Percentiles rank a stretch among this genome's conserved stretches.
Evolutionary conservation across 2,888 invertebrate species (phyloP).

Genomic region (Caenorhabditis japonica): DNA sequence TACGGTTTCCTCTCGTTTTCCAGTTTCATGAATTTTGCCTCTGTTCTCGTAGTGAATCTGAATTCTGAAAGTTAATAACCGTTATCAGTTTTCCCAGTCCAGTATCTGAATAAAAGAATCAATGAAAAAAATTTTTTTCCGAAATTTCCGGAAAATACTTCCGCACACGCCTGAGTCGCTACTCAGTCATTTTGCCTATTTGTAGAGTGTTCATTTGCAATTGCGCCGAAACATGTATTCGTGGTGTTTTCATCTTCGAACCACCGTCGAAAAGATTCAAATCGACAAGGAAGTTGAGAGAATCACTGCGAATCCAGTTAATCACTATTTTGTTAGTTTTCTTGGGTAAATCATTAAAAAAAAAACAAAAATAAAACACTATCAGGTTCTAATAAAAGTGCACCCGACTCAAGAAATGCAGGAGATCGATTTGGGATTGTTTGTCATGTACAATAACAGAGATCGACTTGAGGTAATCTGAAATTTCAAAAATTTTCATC

Average conservation of each 20-base stretch:
- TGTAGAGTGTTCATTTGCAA: constrained; percentile 40
- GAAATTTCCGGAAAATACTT: too few relatives aligned
- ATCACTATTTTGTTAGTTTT: constrained; percentile 53
- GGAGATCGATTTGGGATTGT: constrained; percentile 39
- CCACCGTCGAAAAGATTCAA: constrained; percentile 63
- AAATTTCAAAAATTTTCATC: neutral
- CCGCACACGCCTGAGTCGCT: too few relatives aligned
- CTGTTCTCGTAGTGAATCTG: too few relatives aligned
- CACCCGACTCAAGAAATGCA: constrained; percentile 37
- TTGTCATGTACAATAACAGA: constrained; percentile 62
- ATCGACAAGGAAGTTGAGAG: constrained; percentile 63
- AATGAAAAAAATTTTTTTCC: too few relatives aligned
- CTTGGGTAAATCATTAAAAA: neutral
- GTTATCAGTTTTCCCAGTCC: too few relatives aligned
- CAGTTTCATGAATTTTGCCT: too few relatives aligned
- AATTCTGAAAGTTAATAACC: too few relatives aligned
- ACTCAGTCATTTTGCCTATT: too few relatives aligned
- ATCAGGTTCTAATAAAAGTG: constrained; percentile 40
- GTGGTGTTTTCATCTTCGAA: constrained; percentile 57
- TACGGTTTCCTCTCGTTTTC: too few relatives aligned
- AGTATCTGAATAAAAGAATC: too few relatives aligned
- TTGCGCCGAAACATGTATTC: constrained; percentile 59
- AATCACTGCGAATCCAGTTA: constrained; percentile 62
- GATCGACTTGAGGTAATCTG: constrained; percentile 59
- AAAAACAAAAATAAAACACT: neutral